Percentiles rank a stretch among this genome's conserved stretches.
These are phyloP conservation scores for Emydocephalus ijimae DNA, from an alignment of 2,113 vertebrate genomes.

Conservation along the genomic window DNA sequence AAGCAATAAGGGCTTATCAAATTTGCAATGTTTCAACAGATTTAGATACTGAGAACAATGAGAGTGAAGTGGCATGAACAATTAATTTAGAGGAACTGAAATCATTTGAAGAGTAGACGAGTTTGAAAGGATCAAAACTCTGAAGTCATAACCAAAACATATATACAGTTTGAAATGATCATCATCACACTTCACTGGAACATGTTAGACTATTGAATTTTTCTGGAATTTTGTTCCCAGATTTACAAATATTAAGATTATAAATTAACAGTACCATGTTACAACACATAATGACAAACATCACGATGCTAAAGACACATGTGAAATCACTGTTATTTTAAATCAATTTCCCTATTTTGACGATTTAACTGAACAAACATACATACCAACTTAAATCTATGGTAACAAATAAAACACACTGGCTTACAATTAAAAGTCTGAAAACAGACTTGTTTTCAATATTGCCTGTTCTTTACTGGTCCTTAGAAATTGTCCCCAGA, in stretches of 20 bases:
- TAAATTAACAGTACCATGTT: background rate
- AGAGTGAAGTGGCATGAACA: conserved; percentile 7
- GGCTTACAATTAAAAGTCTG: background rate
- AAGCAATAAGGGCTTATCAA: background rate
- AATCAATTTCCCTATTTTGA: background rate
- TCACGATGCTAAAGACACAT: background rate
- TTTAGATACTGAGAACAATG: background rate
- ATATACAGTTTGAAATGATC: background rate
- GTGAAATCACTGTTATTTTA: background rate
- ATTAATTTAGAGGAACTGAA: conserved; percentile 16
- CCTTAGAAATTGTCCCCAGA: background rate
- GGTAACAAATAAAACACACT: background rate
- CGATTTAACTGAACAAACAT: background rate
- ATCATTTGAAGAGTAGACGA: background rate
- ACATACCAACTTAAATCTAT: background rate
- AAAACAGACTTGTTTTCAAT: background rate
- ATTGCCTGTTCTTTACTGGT: background rate
- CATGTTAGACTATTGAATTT: background rate
- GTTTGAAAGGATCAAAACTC: background rate
- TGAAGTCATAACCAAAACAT: background rate
- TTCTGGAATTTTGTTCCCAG: background rate
- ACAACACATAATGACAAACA: background rate
- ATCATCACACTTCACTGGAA: background rate
- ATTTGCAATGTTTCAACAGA: background rate
- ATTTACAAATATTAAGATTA: background rate